Conservation (phyloP, 2,888 invertebrate species). For the Saturnia pavonia region DNA sequence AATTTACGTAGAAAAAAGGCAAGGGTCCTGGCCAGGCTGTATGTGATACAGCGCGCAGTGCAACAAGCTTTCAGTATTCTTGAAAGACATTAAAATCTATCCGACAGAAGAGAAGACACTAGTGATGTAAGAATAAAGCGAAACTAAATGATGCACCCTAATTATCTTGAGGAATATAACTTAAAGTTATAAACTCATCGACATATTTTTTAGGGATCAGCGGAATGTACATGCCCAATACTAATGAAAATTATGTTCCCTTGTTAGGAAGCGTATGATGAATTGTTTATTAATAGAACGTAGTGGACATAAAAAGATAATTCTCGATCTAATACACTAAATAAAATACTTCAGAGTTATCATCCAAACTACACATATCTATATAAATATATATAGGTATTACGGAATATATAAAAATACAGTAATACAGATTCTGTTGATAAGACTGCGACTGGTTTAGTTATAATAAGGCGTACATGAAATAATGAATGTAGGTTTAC, state of each 20-base stretch:
- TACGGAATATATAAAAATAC: constrained; percentile 19
- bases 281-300: constrained; percentile 68
- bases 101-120: constrained; percentile 67
- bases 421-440: constrained; percentile 6
- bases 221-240: constrained; percentile 80
- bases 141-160: constrained; percentile 79
- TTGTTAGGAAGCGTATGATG: constrained; percentile 79
- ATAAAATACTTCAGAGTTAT: constrained; percentile 64
- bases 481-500: neutral
- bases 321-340: constrained; percentile 64
- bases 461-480: neutral
- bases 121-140: constrained; percentile 70
- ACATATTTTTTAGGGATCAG: constrained; percentile 63
- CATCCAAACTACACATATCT: constrained; percentile 71
- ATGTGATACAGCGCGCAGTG: constrained; percentile 40
- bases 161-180: constrained; percentile 66
- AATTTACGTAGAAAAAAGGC: constrained; percentile 33
- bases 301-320: constrained; percentile 62
- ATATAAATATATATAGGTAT: constrained; percentile 19
- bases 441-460: neutral
- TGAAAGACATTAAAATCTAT: constrained; percentile 56
- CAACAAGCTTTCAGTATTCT: constrained; percentile 54
- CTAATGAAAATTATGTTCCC: constrained; percentile 77
- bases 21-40: constrained; percentile 28
- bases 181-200: constrained; percentile 61